A percentile compares a stretch with the other conserved stretches of the same genome.
Conservation (phyloP, 2,797 vertebrate genomes). For the Heterohyrax brucei region DNA sequence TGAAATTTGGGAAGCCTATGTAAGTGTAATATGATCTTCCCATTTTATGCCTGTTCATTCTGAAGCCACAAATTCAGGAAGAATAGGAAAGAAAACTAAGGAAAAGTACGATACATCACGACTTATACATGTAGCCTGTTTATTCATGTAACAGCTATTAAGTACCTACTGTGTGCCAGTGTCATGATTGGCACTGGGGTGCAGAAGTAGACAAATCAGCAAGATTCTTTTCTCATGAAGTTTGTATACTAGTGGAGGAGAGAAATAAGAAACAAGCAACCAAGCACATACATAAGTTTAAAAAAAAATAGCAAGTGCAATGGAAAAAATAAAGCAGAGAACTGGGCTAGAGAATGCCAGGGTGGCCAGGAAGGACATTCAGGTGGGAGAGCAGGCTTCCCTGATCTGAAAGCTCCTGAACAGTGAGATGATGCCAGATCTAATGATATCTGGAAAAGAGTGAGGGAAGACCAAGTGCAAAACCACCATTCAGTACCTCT, state of each 20-base stretch:
- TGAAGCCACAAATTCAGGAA: background rate
- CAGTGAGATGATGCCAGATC: background rate
- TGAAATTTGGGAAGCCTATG: background rate
- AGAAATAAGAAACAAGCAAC: background rate
- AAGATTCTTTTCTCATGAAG: constrained; percentile 14
- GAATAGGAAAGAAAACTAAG: background rate
- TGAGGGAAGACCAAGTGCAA: background rate
- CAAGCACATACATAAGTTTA: background rate
- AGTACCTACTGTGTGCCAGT: background rate
- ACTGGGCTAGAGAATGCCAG: background rate
- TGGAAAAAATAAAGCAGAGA: background rate
- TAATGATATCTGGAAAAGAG: background rate
- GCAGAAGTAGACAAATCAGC: background rate
- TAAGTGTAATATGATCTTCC: no score
- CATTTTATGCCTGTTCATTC: background rate
- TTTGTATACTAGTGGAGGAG: no score
- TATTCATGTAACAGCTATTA: background rate
- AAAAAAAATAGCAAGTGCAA: background rate
- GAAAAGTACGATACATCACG: background rate
- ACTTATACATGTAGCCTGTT: background rate
- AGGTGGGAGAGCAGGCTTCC: background rate
- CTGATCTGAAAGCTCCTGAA: background rate
- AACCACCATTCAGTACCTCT: background rate
- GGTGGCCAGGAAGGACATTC: background rate
- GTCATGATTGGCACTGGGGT: background rate